Evolutionary conservation across 1,140 invertebrate genomes (phyloP).

Genomic region (Ericerus pela): DNA sequence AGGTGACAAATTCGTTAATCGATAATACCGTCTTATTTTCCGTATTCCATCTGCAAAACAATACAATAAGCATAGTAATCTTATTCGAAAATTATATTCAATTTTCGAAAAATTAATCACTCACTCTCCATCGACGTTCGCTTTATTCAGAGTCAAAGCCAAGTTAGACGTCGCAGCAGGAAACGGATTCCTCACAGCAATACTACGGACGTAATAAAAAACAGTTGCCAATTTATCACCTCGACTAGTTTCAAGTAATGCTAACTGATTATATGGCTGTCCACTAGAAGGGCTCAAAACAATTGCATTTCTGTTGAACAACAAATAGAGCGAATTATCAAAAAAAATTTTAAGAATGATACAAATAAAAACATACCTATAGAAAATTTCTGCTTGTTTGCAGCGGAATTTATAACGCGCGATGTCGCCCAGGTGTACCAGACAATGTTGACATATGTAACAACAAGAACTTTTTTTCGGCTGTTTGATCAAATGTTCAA

Average conservation of each 20-base stretch:
- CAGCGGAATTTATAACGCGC: slow-evolving; percentile 66
- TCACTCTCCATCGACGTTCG: slow-evolving; percentile 5
- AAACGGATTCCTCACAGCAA: slow-evolving; percentile 66
- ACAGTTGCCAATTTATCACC: slow-evolving; percentile 67
- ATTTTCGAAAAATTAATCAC: not conserved
- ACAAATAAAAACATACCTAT: slow-evolving; percentile 37
- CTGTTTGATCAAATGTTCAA: slow-evolving; percentile 22
- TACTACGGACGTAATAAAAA: slow-evolving; percentile 66
- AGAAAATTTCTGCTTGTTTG: slow-evolving; percentile 62
- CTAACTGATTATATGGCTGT: slow-evolving; percentile 77
- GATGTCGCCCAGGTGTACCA: slow-evolving; percentile 74
- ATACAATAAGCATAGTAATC: slow-evolving; percentile 5
- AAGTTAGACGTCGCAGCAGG: slow-evolving; percentile 66
- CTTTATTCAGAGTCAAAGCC: slow-evolving; percentile 38
- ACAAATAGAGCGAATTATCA: not conserved
- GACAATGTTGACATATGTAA: slow-evolving; percentile 72
- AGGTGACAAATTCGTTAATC: slow-evolving; percentile 47
- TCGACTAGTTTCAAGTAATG: slow-evolving; percentile 59
- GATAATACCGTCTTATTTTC: slow-evolving; percentile 37
- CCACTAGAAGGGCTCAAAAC: slow-evolving; percentile 63
- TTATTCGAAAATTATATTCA: not conserved
- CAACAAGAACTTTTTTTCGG: slow-evolving; percentile 57
- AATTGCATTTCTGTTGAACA: slow-evolving; percentile 52
- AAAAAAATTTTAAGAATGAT: not conserved
- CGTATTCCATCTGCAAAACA: slow-evolving; percentile 18